Percentiles rank a stretch among this genome's conserved stretches.
Evolutionary conservation across 2,888 invertebrate genomes (phyloP).

Genomic region (Caenorhabditis doughertyi): DNA sequence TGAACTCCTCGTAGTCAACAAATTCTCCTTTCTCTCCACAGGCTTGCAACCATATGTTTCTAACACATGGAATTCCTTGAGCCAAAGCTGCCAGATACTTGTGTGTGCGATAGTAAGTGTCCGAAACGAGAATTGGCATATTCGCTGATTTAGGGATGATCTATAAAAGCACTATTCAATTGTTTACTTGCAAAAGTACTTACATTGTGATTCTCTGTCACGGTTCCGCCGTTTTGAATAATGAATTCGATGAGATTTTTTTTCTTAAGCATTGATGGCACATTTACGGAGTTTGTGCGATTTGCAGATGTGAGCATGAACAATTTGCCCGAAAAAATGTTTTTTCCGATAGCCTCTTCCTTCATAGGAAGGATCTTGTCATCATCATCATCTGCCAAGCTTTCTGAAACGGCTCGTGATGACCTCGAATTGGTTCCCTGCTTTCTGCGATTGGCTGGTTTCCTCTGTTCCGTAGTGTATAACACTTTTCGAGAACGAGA

Average conservation of each 20-base stretch:
- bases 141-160: too few relatives aligned
- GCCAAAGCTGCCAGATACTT: slow-evolving; percentile 89
- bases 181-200: not conserved
- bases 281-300: slow-evolving; percentile 41
- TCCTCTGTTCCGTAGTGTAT: not conserved
- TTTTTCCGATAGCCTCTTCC: slow-evolving; percentile 41
- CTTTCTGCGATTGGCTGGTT: slow-evolving; percentile 2
- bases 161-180: too few relatives aligned
- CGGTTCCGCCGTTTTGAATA: slow-evolving; percentile 73
- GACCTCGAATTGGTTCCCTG: not conserved
- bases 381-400: slow-evolving; percentile 23
- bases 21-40: slow-evolving; percentile 84
- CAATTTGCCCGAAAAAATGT: slow-evolving; percentile 69
- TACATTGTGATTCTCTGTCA: slow-evolving; percentile 74
- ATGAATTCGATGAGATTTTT: slow-evolving; percentile 76
- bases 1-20: slow-evolving; percentile 67
- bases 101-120: slow-evolving; percentile 88
- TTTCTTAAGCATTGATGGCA: slow-evolving; percentile 74
- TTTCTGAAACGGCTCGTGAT: not conserved
- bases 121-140: slow-evolving; percentile 85
- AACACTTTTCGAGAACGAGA: slow-evolving; percentile 29
- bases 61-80: slow-evolving; percentile 87
- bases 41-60: slow-evolving; percentile 88
- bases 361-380: slow-evolving; percentile 34
- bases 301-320: slow-evolving; percentile 82